Base-by-base conservation (phyloP, 1,140 invertebrate species). In the Pissodes strobi region DNA sequence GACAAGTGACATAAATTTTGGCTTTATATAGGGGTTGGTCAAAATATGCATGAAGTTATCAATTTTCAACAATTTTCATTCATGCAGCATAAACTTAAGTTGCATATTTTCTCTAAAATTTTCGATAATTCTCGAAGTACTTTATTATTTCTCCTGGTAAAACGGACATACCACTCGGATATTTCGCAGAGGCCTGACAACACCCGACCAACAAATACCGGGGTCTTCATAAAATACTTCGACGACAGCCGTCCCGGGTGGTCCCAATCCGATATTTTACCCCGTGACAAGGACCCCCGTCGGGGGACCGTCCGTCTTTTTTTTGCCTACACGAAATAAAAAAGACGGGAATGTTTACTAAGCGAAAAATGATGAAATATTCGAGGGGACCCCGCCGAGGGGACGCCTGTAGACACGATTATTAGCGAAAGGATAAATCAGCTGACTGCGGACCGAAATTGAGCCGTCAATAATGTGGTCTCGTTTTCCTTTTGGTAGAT, bases 331-430 rank as follows among this genome's bases (percentile, higher is more conserved):
- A 52, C 25, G 12, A 52, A 34, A 30, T 30, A 34, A 30, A 49
- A 49, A 52, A 52, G 49, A 52, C 19, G 23, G 15, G 12, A 52
- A 52, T 17, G 21, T 52, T 30, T 17, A 52, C 49, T 17, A 27
- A 30, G 49, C 23, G 13, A 52, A 52, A 52, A 52, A 30, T 52
- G 23, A 13, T 52, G 23, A 34, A 52, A 27, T 52, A 34, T 52
- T 34, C 10, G 23, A 34, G n/a, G 10, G n/a, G n/a, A n/a, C 15
- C 49, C 49, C 15, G 49, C 49, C 17, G 49, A 17, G 49, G 22
- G 49, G 49, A 30, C 30, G 12, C 49, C 49, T 52, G 49, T 52
- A 52, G 49, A 52, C 49, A 52, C 49, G 49, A 52, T 52, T 52
- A 52, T 52, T 52, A 52, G 49, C 49, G 23, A 52, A 34, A 30